These are phyloP conservation scores for Lobophora halterata DNA, from an alignment of 2,888 invertebrate genomes.

Conservation along the genomic window DNA sequence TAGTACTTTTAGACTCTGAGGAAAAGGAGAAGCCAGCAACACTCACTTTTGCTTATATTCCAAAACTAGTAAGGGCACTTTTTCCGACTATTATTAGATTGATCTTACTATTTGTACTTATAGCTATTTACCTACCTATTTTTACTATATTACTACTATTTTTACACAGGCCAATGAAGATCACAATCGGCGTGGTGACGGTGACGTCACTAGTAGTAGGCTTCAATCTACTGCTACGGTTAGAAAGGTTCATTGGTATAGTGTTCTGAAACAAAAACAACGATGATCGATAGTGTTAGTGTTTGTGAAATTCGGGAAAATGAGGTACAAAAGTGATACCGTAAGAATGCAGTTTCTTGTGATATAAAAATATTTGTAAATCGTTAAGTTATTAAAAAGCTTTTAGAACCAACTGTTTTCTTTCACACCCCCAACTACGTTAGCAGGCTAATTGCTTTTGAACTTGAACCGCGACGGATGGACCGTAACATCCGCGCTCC, in stretches of 20 bases:
- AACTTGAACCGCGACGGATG: constrained; percentile 46
- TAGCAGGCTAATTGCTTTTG: constrained; percentile 41
- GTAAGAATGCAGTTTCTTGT: not conserved
- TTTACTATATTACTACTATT: too few species aligned
- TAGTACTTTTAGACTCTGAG: too few species aligned
- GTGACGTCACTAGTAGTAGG: constrained; percentile 60
- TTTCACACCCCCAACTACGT: constrained; percentile 27
- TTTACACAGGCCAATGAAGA: constrained; percentile 62
- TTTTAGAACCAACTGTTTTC: constrained; percentile 23
- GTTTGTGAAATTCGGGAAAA: not conserved
- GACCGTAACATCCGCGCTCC: constrained; percentile 46
- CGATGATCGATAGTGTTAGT: not conserved
- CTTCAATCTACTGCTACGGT: constrained; percentile 54
- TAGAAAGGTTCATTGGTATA: constrained; percentile 49
- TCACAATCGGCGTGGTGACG: constrained; percentile 65
- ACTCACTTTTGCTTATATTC: too few species aligned
- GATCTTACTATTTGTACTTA: too few species aligned
- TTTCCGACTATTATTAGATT: too few species aligned
- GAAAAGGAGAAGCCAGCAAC: too few species aligned
- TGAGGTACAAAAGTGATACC: not conserved
- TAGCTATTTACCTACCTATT: too few species aligned
- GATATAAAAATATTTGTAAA: constrained; percentile 9
- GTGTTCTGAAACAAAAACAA: constrained; percentile 4
- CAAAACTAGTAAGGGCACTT: too few species aligned
- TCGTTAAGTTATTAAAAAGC: constrained; percentile 21